Evolutionary conservation across 2,888 invertebrate genomes (phyloP).

Genomic region (Oeneis ivallda): DNA sequence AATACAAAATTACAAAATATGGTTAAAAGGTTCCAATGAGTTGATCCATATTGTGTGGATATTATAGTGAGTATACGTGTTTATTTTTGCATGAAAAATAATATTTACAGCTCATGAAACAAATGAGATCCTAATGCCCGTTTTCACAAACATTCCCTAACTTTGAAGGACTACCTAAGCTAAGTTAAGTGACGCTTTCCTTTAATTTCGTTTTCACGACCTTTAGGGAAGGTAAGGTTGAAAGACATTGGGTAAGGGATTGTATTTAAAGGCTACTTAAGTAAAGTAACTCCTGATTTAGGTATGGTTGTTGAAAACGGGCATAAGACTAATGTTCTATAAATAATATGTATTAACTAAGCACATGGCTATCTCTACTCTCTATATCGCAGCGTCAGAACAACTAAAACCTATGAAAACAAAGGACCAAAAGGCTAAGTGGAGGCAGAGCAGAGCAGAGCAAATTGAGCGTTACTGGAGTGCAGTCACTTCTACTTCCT

Average conservation of each 20-base stretch:
- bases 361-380: constrained; percentile 25
- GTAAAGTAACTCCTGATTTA: no score
- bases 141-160: no score
- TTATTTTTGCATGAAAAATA: neutral
- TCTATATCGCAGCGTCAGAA: constrained; percentile 42
- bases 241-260: no score
- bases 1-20: no score
- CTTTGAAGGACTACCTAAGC: no score
- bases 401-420: constrained; percentile 51
- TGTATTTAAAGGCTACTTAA: no score
- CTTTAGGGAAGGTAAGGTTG: no score
- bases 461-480: constrained; percentile 50
- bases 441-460: constrained; percentile 50
- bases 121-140: constrained; percentile 16
- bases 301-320: no score
- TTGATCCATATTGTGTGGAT: neutral
- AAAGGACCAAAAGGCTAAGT: constrained; percentile 59
- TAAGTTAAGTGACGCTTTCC: no score
- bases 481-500: constrained; percentile 61
- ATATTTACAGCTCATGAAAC: constrained; percentile 24
- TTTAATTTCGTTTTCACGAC: no score
- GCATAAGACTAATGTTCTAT: constrained; percentile 20
- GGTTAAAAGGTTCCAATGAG: constrained; percentile 1
- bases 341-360: constrained; percentile 45
- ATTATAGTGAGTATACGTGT: constrained; percentile 1